phyloP scores from a whole-genome alignment of 2,888 invertebrate species.

The Byasa hedistus region DNA sequence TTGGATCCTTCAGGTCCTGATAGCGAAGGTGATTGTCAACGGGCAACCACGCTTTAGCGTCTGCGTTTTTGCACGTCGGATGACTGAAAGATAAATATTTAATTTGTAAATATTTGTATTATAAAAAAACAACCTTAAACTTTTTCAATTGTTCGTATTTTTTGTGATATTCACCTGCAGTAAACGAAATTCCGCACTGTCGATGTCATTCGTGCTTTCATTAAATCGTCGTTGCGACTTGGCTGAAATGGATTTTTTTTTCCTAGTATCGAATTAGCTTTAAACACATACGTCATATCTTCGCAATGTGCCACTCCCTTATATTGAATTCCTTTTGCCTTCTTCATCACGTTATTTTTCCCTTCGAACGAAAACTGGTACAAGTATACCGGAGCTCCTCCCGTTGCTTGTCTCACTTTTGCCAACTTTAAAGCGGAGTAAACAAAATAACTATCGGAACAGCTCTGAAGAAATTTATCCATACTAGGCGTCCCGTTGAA shows the following conservation, averaged over 20 bases:
- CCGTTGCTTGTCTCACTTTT: constrained; percentile 39
- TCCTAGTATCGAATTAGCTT: constrained; percentile 48
- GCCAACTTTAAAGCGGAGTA: constrained; percentile 59
- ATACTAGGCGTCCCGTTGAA: constrained; percentile 46
- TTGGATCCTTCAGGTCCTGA: constrained; percentile 47
- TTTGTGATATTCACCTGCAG: constrained; percentile 50
- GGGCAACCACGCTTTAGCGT: constrained; percentile 46
- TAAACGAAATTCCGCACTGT: constrained; percentile 55
- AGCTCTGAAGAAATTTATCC: constrained; percentile 50
- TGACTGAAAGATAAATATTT: constrained; percentile 40
- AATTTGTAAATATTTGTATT: background rate
- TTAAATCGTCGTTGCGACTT: constrained; percentile 41
- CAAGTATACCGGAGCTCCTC: constrained; percentile 68
- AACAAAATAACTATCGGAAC: constrained; percentile 55
- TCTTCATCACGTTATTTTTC: constrained; percentile 67
- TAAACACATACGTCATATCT: constrained; percentile 79
- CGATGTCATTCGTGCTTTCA: constrained; percentile 56
- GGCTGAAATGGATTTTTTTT: constrained; percentile 36
- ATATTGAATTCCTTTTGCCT: constrained; percentile 52
- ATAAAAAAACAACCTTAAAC: background rate
- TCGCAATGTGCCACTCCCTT: constrained; percentile 81
- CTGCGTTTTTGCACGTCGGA: constrained; percentile 44
- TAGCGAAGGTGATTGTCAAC: constrained; percentile 39
- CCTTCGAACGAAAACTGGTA: constrained; percentile 78
- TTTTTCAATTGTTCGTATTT: background rate